phyloP scores from a whole-genome alignment of 2,797 vertebrate genomes.

The Sciaenops ocellatus region DNA sequence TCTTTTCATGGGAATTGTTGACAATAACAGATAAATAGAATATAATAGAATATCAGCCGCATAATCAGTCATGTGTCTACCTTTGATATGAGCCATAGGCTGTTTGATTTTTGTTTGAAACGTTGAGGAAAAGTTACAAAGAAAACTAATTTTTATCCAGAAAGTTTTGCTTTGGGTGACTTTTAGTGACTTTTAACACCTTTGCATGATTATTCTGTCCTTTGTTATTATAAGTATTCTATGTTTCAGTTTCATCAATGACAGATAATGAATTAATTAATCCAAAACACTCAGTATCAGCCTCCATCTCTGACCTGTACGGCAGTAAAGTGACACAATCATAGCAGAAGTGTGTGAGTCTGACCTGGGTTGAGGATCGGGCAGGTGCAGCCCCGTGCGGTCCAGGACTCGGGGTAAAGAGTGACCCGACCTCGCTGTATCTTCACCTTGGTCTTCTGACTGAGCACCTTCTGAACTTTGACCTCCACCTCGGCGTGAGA shows the following conservation, averaged over 20 bases:
- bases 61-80: not conserved
- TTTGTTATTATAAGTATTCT: not conserved
- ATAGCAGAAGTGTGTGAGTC: conserved; percentile 32
- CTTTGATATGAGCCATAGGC: not conserved
- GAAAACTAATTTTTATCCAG: not conserved
- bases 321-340: not conserved
- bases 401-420: conserved; percentile 98
- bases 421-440: conserved; percentile 88
- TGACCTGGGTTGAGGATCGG: conserved; percentile 97
- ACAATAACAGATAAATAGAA: not conserved
- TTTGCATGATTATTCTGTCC: not conserved
- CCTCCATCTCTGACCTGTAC: not conserved
- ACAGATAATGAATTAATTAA: not conserved
- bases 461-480: conserved; percentile 96
- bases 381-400: conserved; percentile 95
- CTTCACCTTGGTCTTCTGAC: conserved; percentile 91
- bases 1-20: not conserved
- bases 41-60: not conserved
- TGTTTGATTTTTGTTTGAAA: not conserved
- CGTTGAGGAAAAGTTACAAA: too few relatives aligned
- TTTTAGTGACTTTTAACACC: not conserved
- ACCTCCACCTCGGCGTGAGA: conserved; percentile 97
- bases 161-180: too few relatives aligned
- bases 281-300: not conserved
- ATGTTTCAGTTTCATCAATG: not conserved